Evolutionary conservation across 2,888 invertebrate genomes (phyloP).

Genomic region (Agrypnus murinus): DNA sequence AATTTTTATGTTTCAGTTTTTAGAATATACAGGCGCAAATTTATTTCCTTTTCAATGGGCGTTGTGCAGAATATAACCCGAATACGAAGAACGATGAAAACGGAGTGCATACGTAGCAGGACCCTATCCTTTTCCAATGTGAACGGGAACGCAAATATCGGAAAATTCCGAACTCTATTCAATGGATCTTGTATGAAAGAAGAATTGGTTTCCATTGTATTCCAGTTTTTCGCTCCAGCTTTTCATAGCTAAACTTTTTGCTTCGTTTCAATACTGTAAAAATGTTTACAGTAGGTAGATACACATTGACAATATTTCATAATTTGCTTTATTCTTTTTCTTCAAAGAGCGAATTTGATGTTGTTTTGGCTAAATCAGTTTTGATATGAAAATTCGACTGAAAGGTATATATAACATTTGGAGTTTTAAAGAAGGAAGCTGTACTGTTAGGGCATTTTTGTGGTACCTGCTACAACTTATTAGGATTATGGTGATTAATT

Average conservation of each 20-base stretch:
- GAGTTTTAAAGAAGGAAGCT: too few species aligned
- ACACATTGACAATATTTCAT: slow-evolving; percentile 17
- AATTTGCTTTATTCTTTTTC: slow-evolving; percentile 17
- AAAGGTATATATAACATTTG: too few species aligned
- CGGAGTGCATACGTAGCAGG: slow-evolving; percentile 38
- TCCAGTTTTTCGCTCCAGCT: slow-evolving; percentile 34
- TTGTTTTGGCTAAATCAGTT: too few species aligned
- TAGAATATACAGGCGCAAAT: slow-evolving; percentile 44
- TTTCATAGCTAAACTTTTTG: slow-evolving; percentile 40
- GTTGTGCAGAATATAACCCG: slow-evolving; percentile 42
- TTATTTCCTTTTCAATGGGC: slow-evolving; percentile 49
- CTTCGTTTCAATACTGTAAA: slow-evolving; percentile 30
- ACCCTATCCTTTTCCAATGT: slow-evolving; percentile 35
- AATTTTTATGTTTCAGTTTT: slow-evolving; percentile 46
- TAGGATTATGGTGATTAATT: too few species aligned
- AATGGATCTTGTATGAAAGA: slow-evolving; percentile 44
- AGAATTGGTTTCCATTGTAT: slow-evolving; percentile 46
- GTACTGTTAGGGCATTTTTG: too few species aligned
- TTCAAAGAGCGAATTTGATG: neutral
- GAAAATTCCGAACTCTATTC: slow-evolving; percentile 45
- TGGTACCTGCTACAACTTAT: too few species aligned
- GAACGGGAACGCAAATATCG: slow-evolving; percentile 40
- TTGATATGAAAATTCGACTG: too few species aligned
- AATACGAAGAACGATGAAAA: slow-evolving; percentile 42
- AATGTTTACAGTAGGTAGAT: slow-evolving; percentile 29